A percentile compares a stretch with the other conserved stretches of the same genome.
Evolutionary conservation across 2,888 invertebrate species (phyloP).

Genomic region (Dyspetes luteomarginatus): DNA sequence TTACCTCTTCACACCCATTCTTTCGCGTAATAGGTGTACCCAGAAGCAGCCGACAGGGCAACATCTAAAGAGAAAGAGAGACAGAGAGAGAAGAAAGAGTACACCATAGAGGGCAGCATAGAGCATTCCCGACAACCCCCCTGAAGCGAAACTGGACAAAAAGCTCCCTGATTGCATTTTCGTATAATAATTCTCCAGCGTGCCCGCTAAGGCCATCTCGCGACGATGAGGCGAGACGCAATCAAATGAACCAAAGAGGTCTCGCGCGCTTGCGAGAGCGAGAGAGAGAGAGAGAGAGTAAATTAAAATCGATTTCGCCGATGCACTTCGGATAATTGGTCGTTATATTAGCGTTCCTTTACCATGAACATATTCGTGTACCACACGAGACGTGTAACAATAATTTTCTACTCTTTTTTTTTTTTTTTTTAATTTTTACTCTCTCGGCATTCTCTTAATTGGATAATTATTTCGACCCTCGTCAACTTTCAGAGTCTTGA

Average conservation of each 20-base stretch:
- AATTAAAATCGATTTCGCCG: slow-evolving; percentile 70
- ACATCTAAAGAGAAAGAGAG: not conserved
- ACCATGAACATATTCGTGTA: not conserved
- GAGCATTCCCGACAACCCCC: slow-evolving; percentile 61
- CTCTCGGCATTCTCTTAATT: slow-evolving; percentile 52
- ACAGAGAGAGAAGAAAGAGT: slow-evolving; percentile 6
- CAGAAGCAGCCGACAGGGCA: slow-evolving; percentile 44
- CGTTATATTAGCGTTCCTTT: slow-evolving; percentile 65
- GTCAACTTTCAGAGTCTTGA: slow-evolving; percentile 46
- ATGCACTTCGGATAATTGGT: slow-evolving; percentile 69
- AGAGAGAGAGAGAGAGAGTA: slow-evolving; percentile 57
- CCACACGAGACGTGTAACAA: slow-evolving; percentile 22
- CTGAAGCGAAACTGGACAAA: slow-evolving; percentile 81
- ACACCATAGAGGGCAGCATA: slow-evolving; percentile 25
- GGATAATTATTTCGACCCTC: slow-evolving; percentile 65
- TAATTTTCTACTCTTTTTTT: slow-evolving; percentile 37
- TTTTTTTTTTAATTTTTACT: not conserved
- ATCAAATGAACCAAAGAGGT: slow-evolving; percentile 34
- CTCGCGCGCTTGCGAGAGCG: slow-evolving; percentile 41
- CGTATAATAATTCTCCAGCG: slow-evolving; percentile 79
- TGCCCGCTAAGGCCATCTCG: slow-evolving; percentile 56
- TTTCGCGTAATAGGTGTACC: slow-evolving; percentile 60
- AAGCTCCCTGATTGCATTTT: slow-evolving; percentile 82
- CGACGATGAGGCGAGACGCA: slow-evolving; percentile 53
- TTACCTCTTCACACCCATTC: slow-evolving; percentile 40